phyloP scores from a whole-genome alignment of 2,888 invertebrate species.

The Bellardia pandia region DNA sequence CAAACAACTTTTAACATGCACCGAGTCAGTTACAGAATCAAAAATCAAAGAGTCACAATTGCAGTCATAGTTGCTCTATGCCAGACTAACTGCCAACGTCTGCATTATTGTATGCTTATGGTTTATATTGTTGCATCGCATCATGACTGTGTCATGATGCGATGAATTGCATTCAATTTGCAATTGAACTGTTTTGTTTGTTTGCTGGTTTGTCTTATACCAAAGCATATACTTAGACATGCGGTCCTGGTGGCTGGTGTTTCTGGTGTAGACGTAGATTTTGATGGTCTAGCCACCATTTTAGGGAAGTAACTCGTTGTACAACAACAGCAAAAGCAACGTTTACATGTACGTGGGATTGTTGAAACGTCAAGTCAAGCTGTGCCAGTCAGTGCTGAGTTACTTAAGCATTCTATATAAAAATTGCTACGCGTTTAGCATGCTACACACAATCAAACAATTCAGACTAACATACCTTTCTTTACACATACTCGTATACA shows the following conservation, averaged over 20 bases:
- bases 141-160: no score
- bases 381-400: slow-evolving; percentile 76
- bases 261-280: slow-evolving; percentile 25
- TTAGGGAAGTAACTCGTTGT: slow-evolving; percentile 78
- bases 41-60: slow-evolving; percentile 33
- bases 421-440: slow-evolving; percentile 74
- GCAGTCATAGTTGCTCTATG: slow-evolving; percentile 14
- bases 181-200: slow-evolving; percentile 72
- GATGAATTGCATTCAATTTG: slow-evolving; percentile 68
- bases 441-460: slow-evolving; percentile 66
- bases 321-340: slow-evolving; percentile 31
- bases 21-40: slow-evolving; percentile 39
- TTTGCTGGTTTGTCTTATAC: slow-evolving; percentile 1
- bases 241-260: background rate
- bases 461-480: slow-evolving; percentile 24
- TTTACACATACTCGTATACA: background rate
- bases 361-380: slow-evolving; percentile 83
- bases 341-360: slow-evolving; percentile 78
- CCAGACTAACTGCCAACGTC: slow-evolving; percentile 5
- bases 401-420: slow-evolving; percentile 56
- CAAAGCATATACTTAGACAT: background rate
- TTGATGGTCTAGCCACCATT: slow-evolving; percentile 76
- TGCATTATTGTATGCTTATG: slow-evolving; percentile 50
- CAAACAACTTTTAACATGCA: slow-evolving; percentile 57
- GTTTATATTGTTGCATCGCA: slow-evolving; percentile 50